These are phyloP conservation scores for Wiebesia pumilae DNA, from an alignment of 1,140 invertebrate species.

Conservation along the genomic window DNA sequence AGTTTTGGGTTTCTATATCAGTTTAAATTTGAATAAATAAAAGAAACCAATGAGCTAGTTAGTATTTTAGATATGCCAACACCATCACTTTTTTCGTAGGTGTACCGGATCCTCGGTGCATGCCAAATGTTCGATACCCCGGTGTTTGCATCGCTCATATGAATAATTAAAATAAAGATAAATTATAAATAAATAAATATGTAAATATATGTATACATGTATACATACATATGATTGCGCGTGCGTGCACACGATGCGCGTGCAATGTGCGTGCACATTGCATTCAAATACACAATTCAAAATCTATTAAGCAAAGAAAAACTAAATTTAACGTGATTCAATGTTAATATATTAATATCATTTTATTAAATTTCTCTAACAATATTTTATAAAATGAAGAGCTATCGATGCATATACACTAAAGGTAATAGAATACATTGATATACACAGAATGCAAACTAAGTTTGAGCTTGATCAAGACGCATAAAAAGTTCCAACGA, in stretches of 20 bases:
- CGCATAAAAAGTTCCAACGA: background rate
- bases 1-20: background rate
- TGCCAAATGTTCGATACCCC: conserved; percentile 48
- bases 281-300: background rate
- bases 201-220: conserved; percentile 18
- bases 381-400: conserved; percentile 5
- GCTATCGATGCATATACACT: background rate
- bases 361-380: conserved; percentile 36
- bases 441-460: background rate
- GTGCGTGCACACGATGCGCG: no score
- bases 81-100: conserved; percentile 3
- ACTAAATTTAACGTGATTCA: conserved; percentile 16
- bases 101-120: conserved; percentile 8
- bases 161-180: conserved; percentile 36
- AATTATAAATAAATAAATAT: conserved; percentile 37
- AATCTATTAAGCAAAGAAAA: conserved; percentile 19
- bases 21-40: background rate
- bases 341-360: conserved; percentile 35
- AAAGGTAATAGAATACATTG: background rate
- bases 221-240: conserved; percentile 21
- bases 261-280: background rate
- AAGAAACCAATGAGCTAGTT: no score
- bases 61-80: background rate
- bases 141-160: conserved; percentile 37
- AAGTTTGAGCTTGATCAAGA: conserved; percentile 7